Conservation (phyloP, 2,888 invertebrate species). For the Drosophila rubida region DNA sequence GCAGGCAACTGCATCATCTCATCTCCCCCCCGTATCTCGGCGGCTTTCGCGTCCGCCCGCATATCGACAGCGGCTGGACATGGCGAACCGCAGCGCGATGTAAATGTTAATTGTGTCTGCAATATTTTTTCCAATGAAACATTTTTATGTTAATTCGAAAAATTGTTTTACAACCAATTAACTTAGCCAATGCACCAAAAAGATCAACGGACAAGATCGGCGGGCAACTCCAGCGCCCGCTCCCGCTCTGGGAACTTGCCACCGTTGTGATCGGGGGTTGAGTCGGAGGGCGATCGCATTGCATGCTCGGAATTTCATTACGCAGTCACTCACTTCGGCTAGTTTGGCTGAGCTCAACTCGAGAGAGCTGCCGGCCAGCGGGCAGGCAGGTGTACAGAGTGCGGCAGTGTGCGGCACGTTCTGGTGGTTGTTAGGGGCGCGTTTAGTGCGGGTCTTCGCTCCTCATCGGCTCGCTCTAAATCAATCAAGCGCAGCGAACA, state of each 20-base stretch:
- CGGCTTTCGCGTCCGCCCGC: slow-evolving; percentile 46
- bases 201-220: slow-evolving; percentile 82
- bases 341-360: too few species aligned
- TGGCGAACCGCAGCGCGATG: slow-evolving; percentile 18
- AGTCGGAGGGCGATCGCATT: slow-evolving; percentile 54
- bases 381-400: slow-evolving; percentile 64
- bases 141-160: slow-evolving; percentile 81
- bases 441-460: slow-evolving; percentile 59
- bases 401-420: neutral
- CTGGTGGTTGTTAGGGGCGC: slow-evolving; percentile 42
- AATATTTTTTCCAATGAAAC: slow-evolving; percentile 78
- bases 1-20: too few species aligned
- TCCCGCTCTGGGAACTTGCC: neutral
- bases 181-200: slow-evolving; percentile 82
- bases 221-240: slow-evolving; percentile 18
- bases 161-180: slow-evolving; percentile 82
- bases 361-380: too few species aligned
- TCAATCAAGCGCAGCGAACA: slow-evolving; percentile 79
- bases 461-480: slow-evolving; percentile 70
- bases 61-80: slow-evolving; percentile 22
- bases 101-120: slow-evolving; percentile 64
- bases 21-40: too few species aligned
- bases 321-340: slow-evolving; percentile 24
- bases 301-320: slow-evolving; percentile 67
- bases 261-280: neutral